Percentiles rank a stretch among this genome's conserved stretches.
These are phyloP conservation scores for Panthera leo DNA, from an alignment of 2,113 vertebrate genomes.

Conservation along the genomic window DNA sequence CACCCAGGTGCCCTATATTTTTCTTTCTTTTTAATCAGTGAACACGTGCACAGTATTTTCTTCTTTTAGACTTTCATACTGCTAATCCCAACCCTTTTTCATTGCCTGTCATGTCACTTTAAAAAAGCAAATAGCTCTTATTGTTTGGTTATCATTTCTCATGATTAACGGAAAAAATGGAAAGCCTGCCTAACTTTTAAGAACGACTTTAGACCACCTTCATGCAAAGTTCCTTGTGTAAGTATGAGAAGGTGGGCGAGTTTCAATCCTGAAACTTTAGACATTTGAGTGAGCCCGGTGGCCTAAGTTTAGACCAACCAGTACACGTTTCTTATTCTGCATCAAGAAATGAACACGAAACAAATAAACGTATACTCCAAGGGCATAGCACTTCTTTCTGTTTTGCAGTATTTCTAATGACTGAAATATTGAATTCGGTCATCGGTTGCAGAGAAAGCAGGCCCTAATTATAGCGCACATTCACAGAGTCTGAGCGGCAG, in stretches of 20 bases:
- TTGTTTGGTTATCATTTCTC: background rate
- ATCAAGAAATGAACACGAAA: background rate
- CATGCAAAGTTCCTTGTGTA: background rate
- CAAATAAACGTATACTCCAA: background rate
- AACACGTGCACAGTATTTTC: background rate
- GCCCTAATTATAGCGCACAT: slow-evolving; percentile 80
- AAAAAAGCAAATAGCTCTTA: background rate
- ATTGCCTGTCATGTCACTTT: background rate
- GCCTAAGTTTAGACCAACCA: background rate
- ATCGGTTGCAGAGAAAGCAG: slow-evolving; percentile 75
- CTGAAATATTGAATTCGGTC: slow-evolving; percentile 76
- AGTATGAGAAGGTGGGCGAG: background rate
- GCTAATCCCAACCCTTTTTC: background rate
- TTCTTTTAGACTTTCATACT: background rate
- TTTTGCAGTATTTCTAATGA: slow-evolving; percentile 65
- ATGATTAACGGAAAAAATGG: background rate
- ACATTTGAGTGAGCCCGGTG: background rate
- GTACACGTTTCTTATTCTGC: background rate
- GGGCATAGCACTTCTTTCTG: slow-evolving; percentile 21
- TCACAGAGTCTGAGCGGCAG: slow-evolving; percentile 71
- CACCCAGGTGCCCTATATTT: background rate
- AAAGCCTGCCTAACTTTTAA: background rate
- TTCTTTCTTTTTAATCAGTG: background rate
- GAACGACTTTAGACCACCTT: background rate
- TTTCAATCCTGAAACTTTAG: background rate